Percentiles rank a stretch among this genome's conserved stretches.
These are phyloP conservation scores for Ancistrus triradiatus DNA, from an alignment of 2,113 vertebrate species.

Conservation along the genomic window DNA sequence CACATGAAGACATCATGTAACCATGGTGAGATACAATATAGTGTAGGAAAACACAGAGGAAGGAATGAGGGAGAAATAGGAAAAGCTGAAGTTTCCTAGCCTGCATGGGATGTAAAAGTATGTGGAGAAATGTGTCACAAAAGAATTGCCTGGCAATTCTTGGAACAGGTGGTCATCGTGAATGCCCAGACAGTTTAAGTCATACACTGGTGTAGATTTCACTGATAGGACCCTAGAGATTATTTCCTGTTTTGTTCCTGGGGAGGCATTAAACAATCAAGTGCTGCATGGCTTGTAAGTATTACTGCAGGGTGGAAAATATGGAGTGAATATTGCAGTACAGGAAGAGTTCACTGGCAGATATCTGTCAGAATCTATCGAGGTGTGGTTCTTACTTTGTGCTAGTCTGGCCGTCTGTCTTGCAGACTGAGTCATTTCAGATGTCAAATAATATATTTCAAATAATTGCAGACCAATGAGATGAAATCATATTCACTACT, in stretches of 20 bases:
- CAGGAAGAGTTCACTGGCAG: conserved; percentile 53
- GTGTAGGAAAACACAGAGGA: conserved; percentile 48
- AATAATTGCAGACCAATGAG: too few species aligned
- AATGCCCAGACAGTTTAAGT: conserved; percentile 53
- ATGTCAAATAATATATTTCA: too few species aligned
- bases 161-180: conserved; percentile 68
- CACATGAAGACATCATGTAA: conserved; percentile 50
- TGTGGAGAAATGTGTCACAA: conserved; percentile 56
- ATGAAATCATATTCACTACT: too few species aligned
- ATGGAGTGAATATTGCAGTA: conserved; percentile 35
- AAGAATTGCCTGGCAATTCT: conserved; percentile 31
- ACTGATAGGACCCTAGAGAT: conserved; percentile 62
- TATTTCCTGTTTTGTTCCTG: conserved; percentile 61
- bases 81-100: conserved; percentile 60
- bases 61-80: conserved; percentile 48
- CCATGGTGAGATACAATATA: conserved; percentile 51
- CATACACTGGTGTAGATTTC: conserved; percentile 66
- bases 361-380: neutral
- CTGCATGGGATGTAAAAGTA: conserved; percentile 61
- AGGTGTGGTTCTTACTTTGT: too few species aligned
- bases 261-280: conserved; percentile 66
- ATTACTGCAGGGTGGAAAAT: conserved; percentile 38
- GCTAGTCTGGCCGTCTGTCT: too few species aligned
- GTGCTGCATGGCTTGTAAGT: conserved; percentile 51
- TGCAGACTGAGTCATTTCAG: too few species aligned